phyloP scores from a whole-genome alignment of 2,797 vertebrate species.

The Pseudomugil gertrudae region DNA sequence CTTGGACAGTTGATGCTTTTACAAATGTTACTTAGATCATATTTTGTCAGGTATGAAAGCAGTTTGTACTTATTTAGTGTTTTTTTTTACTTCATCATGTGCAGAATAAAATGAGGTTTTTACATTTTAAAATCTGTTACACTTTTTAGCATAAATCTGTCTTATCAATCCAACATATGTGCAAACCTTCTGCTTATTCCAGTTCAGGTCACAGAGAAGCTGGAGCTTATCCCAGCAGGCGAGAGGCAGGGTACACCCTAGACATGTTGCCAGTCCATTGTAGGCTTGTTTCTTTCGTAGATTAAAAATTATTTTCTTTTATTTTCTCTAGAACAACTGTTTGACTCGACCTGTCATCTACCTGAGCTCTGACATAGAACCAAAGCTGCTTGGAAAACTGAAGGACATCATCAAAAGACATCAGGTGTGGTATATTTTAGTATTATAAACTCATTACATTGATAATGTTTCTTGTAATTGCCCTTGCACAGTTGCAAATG shows the following conservation, averaged over 20 bases:
- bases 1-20: neutral
- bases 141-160: constrained; percentile 23
- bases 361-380: constrained; percentile 93
- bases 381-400: constrained; percentile 93
- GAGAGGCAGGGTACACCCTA: too few species aligned
- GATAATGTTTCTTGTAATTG: too few species aligned
- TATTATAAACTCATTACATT: neutral
- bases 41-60: neutral
- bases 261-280: too few species aligned
- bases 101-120: neutral
- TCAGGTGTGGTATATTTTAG: constrained; percentile 82
- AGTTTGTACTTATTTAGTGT: neutral
- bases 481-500: neutral
- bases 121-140: neutral
- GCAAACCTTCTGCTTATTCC: constrained; percentile 1
- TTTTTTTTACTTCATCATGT: neutral
- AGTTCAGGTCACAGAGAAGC: too few species aligned
- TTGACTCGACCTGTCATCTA: constrained; percentile 93
- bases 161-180: constrained; percentile 30
- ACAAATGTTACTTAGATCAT: neutral
- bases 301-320: constrained; percentile 11
- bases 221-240: too few species aligned
- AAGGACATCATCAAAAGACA: constrained; percentile 98
- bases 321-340: constrained; percentile 90
- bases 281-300: neutral